Percentiles rank a stretch among this genome's conserved stretches.
Conservation (phyloP, 2,888 invertebrate species). For the Sericinus montela region DNA sequence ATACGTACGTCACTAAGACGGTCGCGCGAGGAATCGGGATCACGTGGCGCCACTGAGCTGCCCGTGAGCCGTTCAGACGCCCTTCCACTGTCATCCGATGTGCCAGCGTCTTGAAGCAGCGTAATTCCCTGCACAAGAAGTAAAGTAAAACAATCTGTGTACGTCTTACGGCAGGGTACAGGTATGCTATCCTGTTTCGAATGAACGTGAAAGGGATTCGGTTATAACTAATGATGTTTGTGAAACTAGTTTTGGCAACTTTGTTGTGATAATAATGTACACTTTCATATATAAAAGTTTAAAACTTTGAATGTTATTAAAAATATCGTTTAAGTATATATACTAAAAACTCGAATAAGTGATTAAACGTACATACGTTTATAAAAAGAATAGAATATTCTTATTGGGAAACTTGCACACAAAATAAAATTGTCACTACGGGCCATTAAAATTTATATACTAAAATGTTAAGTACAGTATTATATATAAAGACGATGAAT, state of each 20-base stretch:
- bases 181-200: constrained; percentile 9
- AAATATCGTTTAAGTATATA: too few relatives aligned
- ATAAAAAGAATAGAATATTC: too few relatives aligned
- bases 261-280: too few relatives aligned
- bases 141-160: constrained; percentile 15
- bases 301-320: too few relatives aligned
- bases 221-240: background rate
- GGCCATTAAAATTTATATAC: too few relatives aligned
- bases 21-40: constrained; percentile 90
- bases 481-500: background rate
- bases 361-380: too few relatives aligned
- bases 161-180: constrained; percentile 16
- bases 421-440: too few relatives aligned
- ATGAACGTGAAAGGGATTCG: constrained; percentile 16
- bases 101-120: constrained; percentile 87
- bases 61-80: constrained; percentile 89
- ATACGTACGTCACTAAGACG: constrained; percentile 91
- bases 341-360: too few relatives aligned
- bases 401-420: too few relatives aligned
- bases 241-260: too few relatives aligned
- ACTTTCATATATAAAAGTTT: too few relatives aligned
- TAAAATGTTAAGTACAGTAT: too few relatives aligned
- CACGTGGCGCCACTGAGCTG: constrained; percentile 86
- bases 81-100: constrained; percentile 91
- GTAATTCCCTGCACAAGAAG: constrained; percentile 83